A percentile compares a stretch with the other conserved stretches of the same genome.
These are phyloP conservation scores for Nudaria mundana DNA, from an alignment of 2,888 invertebrate species.

Conservation along the genomic window DNA sequence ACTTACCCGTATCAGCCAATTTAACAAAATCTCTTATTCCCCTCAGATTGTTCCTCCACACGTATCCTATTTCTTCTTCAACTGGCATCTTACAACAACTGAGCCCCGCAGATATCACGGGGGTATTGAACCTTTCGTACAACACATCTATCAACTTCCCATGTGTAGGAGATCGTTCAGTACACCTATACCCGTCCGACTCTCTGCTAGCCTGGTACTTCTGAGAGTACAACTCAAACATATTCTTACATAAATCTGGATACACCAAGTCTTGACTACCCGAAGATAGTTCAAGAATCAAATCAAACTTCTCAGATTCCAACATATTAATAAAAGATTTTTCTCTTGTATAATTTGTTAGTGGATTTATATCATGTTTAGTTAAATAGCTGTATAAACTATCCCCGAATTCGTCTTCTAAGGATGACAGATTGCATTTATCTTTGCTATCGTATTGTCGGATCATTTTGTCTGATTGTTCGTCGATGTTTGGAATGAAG, in stretches of 20 bases:
- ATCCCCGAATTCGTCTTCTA: slow-evolving; percentile 84
- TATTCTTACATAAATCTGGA: slow-evolving; percentile 59
- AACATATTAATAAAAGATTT: slow-evolving; percentile 85
- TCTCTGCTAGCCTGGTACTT: slow-evolving; percentile 66
- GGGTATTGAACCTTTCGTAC: slow-evolving; percentile 82
- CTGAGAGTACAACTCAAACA: slow-evolving; percentile 75
- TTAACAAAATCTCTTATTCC: slow-evolving; percentile 84
- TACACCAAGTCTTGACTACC: slow-evolving; percentile 84
- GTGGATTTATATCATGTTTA: slow-evolving; percentile 63
- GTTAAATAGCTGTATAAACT: slow-evolving; percentile 77
- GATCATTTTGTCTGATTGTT: slow-evolving; percentile 51
- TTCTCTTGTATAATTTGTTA: slow-evolving; percentile 71
- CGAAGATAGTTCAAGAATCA: slow-evolving; percentile 87
- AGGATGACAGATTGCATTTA: slow-evolving; percentile 51
- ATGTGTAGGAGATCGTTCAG: slow-evolving; percentile 45
- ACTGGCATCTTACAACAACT: slow-evolving; percentile 92
- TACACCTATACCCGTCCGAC: slow-evolving; percentile 54
- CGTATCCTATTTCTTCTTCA: slow-evolving; percentile 82
- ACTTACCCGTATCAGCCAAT: slow-evolving; percentile 82
- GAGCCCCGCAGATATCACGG: slow-evolving; percentile 86
- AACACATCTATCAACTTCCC: slow-evolving; percentile 81
- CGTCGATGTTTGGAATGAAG: slow-evolving; percentile 85
- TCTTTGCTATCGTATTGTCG: slow-evolving; percentile 50
- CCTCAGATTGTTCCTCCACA: slow-evolving; percentile 86
- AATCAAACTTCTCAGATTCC: slow-evolving; percentile 84